Evolutionary conservation across 2,888 invertebrate species (phyloP).

Genomic region (Ligdia adustata): DNA sequence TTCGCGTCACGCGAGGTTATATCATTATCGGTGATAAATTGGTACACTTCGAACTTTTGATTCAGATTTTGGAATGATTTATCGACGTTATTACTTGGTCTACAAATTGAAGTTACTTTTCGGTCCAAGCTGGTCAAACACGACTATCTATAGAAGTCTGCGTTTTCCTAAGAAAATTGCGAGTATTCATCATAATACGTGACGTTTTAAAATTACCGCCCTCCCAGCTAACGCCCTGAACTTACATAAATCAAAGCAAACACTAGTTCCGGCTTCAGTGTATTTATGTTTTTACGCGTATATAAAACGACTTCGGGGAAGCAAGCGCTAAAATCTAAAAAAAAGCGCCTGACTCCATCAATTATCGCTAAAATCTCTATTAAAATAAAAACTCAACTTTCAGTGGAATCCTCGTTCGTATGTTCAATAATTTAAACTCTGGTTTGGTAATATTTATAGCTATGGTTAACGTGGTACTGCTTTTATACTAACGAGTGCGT

Average conservation of each 20-base stretch:
- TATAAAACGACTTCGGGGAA: too few species aligned
- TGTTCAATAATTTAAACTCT: conserved; percentile 64
- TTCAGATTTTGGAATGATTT: too few species aligned
- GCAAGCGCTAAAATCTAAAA: too few species aligned
- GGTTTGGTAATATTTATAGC: conserved; percentile 68
- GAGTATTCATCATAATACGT: conserved; percentile 80
- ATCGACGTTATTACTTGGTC: neutral
- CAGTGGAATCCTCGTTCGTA: conserved; percentile 58
- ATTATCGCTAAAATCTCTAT: conserved; percentile 42
- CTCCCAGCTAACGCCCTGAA: conserved; percentile 62
- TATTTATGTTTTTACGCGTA: too few species aligned
- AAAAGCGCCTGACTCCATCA: too few species aligned
- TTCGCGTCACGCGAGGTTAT: conserved; percentile 52
- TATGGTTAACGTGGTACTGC: conserved; percentile 60
- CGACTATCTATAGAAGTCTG: conserved; percentile 54
- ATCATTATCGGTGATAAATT: conserved; percentile 51
- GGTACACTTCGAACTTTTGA: conserved; percentile 29
- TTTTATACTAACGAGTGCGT: conserved; percentile 59
- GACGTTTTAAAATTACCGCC: conserved; percentile 79
- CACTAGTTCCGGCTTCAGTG: conserved; percentile 65
- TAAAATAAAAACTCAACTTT: conserved; percentile 51
- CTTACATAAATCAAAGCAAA: conserved; percentile 73
- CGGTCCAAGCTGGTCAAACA: conserved; percentile 30
- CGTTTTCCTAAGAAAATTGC: conserved; percentile 77
- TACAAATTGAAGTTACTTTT: neutral